phyloP scores from a whole-genome alignment of 2,797 vertebrate species.

The Propithecus deckenii region DNA sequence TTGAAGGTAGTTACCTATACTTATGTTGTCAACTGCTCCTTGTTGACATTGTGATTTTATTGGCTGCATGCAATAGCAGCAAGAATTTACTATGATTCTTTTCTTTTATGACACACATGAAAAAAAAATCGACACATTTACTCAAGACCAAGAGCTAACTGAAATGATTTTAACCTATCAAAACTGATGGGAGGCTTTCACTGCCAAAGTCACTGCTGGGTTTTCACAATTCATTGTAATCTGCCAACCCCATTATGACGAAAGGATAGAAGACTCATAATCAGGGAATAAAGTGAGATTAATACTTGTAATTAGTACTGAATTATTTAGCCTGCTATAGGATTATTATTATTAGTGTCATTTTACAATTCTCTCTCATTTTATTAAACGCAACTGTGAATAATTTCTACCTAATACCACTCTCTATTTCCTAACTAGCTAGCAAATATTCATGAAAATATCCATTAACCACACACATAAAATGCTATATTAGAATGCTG shows the following conservation, averaged over 20 bases:
- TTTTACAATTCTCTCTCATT: slow-evolving; percentile 8
- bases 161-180: slow-evolving; percentile 1
- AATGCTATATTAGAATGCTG: background rate
- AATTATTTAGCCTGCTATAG: background rate
- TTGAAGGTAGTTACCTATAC: background rate
- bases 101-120: background rate
- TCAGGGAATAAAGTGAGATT: background rate
- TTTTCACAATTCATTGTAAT: slow-evolving; percentile 5
- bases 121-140: background rate
- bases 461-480: background rate
- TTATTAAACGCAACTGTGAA: slow-evolving; percentile 3
- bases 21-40: background rate
- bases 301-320: background rate
- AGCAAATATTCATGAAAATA: background rate
- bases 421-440: background rate
- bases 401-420: background rate
- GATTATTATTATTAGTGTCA: slow-evolving; percentile 12
- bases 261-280: background rate
- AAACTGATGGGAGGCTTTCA: background rate
- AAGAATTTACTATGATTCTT: background rate
- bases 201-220: background rate
- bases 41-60: background rate
- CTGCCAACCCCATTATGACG: background rate
- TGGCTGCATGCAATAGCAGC: background rate
- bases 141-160: background rate